A percentile compares a stretch with the other conserved stretches of the same genome.
phyloP scores from a whole-genome alignment of 2,113 vertebrate genomes.

The Apodemus speciosus region DNA sequence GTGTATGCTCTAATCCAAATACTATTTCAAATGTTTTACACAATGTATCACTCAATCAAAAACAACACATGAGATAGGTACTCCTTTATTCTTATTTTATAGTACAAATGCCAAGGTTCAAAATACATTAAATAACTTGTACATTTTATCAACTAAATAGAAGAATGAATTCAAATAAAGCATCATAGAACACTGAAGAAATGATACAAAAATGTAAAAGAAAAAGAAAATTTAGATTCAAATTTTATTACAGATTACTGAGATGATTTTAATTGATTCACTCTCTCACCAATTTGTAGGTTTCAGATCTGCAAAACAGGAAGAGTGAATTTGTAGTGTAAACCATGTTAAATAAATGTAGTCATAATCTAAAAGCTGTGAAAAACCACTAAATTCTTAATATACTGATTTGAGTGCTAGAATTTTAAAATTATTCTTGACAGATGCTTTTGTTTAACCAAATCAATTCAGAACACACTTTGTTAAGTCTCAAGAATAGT shows the following conservation, averaged over 20 bases:
- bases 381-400: background rate
- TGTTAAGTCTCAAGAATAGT: background rate
- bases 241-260: background rate
- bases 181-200: background rate
- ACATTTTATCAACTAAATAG: background rate
- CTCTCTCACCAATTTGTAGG: background rate
- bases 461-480: background rate
- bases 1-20: background rate
- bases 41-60: background rate
- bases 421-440: background rate
- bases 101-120: background rate
- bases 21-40: background rate
- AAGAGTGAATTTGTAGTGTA: background rate
- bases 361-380: background rate
- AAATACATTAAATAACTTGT: background rate
- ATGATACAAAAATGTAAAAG: background rate
- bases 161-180: background rate
- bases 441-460: background rate
- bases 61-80: background rate
- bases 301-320: background rate
- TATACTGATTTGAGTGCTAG: background rate
- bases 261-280: background rate
- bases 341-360: slow-evolving; percentile 13
- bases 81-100: background rate
- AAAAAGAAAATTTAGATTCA: background rate